Percentiles rank a stretch among this genome's conserved stretches.
Conservation (phyloP, 2,797 vertebrate genomes). For the Rhinatrema bivittatum region DNA sequence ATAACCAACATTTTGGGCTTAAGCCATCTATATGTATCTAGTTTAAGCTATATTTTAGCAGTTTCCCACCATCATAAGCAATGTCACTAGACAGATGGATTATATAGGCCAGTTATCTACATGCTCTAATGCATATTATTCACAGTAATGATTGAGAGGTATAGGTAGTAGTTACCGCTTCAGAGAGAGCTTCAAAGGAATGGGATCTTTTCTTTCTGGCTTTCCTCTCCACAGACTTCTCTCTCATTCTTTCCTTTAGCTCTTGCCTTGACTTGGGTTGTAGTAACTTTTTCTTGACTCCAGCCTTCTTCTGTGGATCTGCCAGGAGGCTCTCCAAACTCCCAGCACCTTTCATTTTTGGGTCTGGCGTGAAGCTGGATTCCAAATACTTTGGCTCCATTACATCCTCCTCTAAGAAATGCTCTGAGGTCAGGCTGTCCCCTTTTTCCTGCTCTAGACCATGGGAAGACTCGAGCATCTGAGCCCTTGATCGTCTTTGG, state of each 20-base stretch:
- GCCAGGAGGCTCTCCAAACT: not conserved
- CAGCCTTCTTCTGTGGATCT: not conserved
- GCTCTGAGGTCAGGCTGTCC: not conserved
- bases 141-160: not conserved
- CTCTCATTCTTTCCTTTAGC: conserved; percentile 4
- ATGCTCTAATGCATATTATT: no score
- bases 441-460: not conserved
- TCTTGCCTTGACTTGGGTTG: not conserved
- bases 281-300: not conserved
- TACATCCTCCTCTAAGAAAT: conserved; percentile 1
- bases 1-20: no score
- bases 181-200: conserved; percentile 23
- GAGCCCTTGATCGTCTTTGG: conserved; percentile 19
- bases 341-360: not conserved
- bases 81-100: no score
- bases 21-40: no score
- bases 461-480: not conserved
- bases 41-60: no score
- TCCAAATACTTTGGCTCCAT: conserved; percentile 1
- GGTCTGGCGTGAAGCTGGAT: not conserved
- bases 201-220: conserved; percentile 20
- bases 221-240: conserved; percentile 15
- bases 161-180: conserved; percentile 4
- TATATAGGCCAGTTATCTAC: no score
- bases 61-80: no score